A percentile compares a stretch with the other conserved stretches of the same genome.
Conservation (phyloP, 2,797 vertebrate species). For the Syngnathus rostellatus region DNA sequence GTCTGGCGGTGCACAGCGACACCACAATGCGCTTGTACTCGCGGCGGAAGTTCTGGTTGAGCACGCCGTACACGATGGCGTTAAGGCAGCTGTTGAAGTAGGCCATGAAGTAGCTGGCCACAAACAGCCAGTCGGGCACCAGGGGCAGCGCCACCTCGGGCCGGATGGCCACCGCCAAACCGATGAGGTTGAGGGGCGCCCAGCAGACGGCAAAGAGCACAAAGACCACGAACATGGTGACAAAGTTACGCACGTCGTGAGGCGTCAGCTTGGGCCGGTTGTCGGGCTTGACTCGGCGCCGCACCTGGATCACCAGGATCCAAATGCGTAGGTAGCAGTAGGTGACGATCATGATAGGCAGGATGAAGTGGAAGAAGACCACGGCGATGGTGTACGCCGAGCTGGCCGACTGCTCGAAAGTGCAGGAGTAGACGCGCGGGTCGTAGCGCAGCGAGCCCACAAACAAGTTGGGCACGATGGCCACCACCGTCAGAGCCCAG, state of each 20-base stretch:
- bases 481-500: slow-evolving; percentile 84
- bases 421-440: slow-evolving; percentile 88
- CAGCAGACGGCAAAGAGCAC: slow-evolving; percentile 96
- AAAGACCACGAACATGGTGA: slow-evolving; percentile 97
- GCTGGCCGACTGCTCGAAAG: slow-evolving; percentile 86
- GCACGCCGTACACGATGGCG: slow-evolving; percentile 91
- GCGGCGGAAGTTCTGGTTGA: slow-evolving; percentile 94
- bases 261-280: slow-evolving; percentile 82
- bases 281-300: slow-evolving; percentile 82
- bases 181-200: slow-evolving; percentile 94
- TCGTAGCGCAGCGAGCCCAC: slow-evolving; percentile 90
- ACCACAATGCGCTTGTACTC: slow-evolving; percentile 90
- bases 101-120: slow-evolving; percentile 94
- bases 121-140: slow-evolving; percentile 94
- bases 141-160: slow-evolving; percentile 74
- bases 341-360: slow-evolving; percentile 79
- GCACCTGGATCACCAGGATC: slow-evolving; percentile 75
- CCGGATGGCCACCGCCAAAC: slow-evolving; percentile 85
- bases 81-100: slow-evolving; percentile 99
- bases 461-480: slow-evolving; percentile 87
- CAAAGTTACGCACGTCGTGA: slow-evolving; percentile 89
- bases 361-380: slow-evolving; percentile 87
- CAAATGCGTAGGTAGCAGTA: slow-evolving; percentile 83
- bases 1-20: slow-evolving; percentile 79
- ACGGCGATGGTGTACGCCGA: slow-evolving; percentile 84